Percentiles rank a stretch among this genome's conserved stretches.
Evolutionary conservation across 2,888 invertebrate species (phyloP).

Genomic region (Macrophya alboannulata): DNA sequence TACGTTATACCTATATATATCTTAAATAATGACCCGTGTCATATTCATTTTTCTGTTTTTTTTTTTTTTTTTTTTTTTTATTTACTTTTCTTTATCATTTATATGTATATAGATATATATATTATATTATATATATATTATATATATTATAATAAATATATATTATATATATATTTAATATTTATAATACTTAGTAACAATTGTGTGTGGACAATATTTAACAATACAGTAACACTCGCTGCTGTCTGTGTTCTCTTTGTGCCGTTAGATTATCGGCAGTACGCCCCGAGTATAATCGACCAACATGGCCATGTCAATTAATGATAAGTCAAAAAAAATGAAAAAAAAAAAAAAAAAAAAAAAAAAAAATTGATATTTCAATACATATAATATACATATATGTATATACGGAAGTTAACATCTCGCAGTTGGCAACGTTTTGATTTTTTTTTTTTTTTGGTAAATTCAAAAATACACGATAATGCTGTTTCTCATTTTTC

Average conservation of each 20-base stretch:
- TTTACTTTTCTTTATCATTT: background rate
- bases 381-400: background rate
- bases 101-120: background rate
- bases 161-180: slow-evolving; percentile 11
- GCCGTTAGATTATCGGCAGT: background rate
- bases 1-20: background rate
- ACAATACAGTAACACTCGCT: slow-evolving; percentile 67
- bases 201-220: slow-evolving; percentile 73
- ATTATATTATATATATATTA: slow-evolving; percentile 41
- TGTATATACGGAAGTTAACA: no score
- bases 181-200: slow-evolving; percentile 69
- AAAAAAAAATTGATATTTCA: background rate
- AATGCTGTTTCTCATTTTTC: background rate
- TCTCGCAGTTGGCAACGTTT: background rate
- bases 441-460: background rate
- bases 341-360: background rate
- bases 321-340: background rate
- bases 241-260: slow-evolving; percentile 10
- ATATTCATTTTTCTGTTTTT: slow-evolving; percentile 32
- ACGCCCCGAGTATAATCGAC: background rate
- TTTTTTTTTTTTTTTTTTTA: background rate
- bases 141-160: slow-evolving; percentile 5
- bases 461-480: background rate
- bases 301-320: background rate
- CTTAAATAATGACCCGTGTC: slow-evolving; percentile 38